phyloP scores from a whole-genome alignment of 2,797 vertebrate genomes.

The Epinephelus malabaricus region DNA sequence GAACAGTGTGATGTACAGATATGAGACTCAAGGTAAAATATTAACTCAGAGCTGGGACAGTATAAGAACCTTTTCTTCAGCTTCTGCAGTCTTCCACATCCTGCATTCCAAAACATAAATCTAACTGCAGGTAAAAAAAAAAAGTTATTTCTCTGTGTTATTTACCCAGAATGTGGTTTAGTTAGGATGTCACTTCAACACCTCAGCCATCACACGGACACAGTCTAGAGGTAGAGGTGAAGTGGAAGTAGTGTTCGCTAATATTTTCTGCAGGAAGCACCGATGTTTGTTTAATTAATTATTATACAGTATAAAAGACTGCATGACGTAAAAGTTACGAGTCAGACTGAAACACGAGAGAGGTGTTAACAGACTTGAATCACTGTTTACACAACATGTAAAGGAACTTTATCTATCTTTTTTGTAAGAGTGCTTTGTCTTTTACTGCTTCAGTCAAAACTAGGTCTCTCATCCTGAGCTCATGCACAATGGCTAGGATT shows the following conservation, averaged over 20 bases:
- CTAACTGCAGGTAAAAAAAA: neutral
- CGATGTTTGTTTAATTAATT: neutral
- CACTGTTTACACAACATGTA: neutral
- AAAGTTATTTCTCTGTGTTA: no score
- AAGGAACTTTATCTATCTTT: neutral
- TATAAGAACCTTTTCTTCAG: neutral
- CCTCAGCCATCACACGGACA: no score
- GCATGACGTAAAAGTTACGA: neutral
- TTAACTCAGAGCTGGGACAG: no score
- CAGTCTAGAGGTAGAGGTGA: no score
- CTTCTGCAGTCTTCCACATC: neutral
- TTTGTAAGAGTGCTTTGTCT: neutral
- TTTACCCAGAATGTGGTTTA: neutral
- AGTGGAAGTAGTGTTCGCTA: neutral
- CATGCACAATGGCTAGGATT: neutral
- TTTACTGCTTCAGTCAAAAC: neutral
- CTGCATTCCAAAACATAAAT: neutral
- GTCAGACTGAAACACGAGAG: neutral
- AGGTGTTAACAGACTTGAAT: neutral
- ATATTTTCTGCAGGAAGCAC: neutral
- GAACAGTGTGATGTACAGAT: no score
- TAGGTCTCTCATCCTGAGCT: neutral
- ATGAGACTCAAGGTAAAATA: no score
- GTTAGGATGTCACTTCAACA: neutral
- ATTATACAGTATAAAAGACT: neutral